phyloP scores from a whole-genome alignment of 53 echinoderm and acorn worm species.

The Holothuria scabra region DNA sequence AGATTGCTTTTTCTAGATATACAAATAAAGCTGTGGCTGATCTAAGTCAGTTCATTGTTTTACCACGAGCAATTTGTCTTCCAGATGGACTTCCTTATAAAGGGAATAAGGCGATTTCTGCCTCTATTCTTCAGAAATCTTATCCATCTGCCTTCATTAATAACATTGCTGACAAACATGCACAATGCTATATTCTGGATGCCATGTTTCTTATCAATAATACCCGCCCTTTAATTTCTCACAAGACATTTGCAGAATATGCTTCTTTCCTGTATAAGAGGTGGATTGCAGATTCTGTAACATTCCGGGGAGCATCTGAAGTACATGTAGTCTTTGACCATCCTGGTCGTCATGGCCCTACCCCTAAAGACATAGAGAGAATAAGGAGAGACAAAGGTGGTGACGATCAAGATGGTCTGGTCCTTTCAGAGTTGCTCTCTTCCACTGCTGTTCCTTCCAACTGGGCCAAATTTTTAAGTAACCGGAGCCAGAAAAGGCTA shows the following conservation, averaged over 20 bases:
- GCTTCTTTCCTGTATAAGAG: conserved; percentile 7
- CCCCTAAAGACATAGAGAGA: conserved; percentile 26
- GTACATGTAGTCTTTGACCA: conserved; percentile 37
- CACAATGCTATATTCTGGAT: conserved; percentile 6
- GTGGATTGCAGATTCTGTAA: conserved; percentile 13
- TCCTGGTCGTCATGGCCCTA: conserved; percentile 23
- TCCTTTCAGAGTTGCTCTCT: not conserved
- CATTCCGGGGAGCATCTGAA: not conserved
- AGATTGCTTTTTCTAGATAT: conserved; percentile 26
- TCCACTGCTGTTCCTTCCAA: not conserved
- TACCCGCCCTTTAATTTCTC: conserved; percentile 1
- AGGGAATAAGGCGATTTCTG: conserved; percentile 6
- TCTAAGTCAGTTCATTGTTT: no score
- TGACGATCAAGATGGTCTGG: not conserved
- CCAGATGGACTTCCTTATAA: conserved; percentile 31
- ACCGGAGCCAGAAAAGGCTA: conserved; percentile 23
- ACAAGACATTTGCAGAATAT: conserved; percentile 39
- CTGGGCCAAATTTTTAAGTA: conserved; percentile 16
- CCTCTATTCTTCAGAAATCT: no score
- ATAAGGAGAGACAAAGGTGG: not conserved
- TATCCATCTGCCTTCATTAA: conserved; percentile 5
- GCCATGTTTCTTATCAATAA: conserved; percentile 47
- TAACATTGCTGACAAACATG: no score
- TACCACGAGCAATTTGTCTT: conserved; percentile 19
- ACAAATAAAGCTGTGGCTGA: not conserved